These are phyloP conservation scores for Tylochromis polylepis DNA, from an alignment of 2,113 vertebrate genomes.

Conservation along the genomic window DNA sequence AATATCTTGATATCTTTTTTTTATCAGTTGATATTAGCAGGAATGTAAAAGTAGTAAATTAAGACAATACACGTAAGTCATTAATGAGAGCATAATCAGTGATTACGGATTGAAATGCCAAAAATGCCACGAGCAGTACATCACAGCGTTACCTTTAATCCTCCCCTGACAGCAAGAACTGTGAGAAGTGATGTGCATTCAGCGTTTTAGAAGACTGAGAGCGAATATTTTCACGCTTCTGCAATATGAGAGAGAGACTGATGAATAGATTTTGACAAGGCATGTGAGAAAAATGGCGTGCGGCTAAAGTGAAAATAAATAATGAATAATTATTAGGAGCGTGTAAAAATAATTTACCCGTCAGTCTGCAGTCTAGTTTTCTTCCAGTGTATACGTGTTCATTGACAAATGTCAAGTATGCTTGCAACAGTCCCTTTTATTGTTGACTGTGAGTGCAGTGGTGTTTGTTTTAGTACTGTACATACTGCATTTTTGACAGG, in stretches of 20 bases:
- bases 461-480: background rate
- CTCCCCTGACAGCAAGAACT: background rate
- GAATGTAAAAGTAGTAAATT: background rate
- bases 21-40: background rate
- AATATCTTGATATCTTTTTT: background rate
- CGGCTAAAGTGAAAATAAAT: background rate
- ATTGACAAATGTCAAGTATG: background rate
- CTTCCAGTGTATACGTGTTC: background rate
- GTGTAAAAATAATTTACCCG: background rate
- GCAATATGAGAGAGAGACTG: background rate
- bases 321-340: background rate
- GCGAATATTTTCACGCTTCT: background rate
- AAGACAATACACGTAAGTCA: background rate
- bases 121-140: background rate
- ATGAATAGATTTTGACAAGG: background rate
- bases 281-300: background rate
- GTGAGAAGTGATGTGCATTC: background rate
- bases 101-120: background rate
- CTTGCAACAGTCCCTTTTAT: background rate
- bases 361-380: background rate
- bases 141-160: background rate
- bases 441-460: background rate
- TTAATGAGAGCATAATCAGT: background rate
- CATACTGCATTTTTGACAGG: background rate
- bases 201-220: background rate